These are phyloP conservation scores for Fulmarus glacialis DNA, from an alignment of 2,113 vertebrate species.

Conservation along the genomic window DNA sequence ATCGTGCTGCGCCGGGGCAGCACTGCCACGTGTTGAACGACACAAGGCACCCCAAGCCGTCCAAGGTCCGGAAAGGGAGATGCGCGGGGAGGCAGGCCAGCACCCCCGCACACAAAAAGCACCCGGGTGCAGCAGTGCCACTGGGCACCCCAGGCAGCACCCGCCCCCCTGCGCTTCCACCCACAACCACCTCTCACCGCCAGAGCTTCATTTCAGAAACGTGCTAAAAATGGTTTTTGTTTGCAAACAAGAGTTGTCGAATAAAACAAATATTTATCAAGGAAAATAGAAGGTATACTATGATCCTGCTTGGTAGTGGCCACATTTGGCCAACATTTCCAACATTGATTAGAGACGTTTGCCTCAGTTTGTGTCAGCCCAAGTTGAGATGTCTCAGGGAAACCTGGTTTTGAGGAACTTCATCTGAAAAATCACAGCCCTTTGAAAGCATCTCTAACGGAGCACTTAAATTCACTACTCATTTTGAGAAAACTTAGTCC, in stretches of 20 bases:
- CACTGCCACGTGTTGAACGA: neutral
- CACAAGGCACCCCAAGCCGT: neutral
- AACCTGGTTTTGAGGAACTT: neutral
- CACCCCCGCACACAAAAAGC: neutral
- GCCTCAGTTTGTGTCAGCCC: neutral
- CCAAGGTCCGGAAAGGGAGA: neutral
- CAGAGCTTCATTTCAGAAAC: neutral
- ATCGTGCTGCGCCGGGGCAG: neutral
- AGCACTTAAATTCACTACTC: neutral
- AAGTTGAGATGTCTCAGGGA: neutral
- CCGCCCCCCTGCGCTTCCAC: neutral
- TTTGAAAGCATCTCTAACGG: neutral
- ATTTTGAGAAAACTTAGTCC: neutral
- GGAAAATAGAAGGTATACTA: neutral
- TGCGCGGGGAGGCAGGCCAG: neutral
- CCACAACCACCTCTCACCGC: neutral
- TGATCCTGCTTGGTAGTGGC: neutral
- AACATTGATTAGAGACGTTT: neutral
- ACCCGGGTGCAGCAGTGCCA: neutral
- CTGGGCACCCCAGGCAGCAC: neutral
- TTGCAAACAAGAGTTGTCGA: neutral
- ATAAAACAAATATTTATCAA: neutral
- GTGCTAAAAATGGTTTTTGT: rapidly evolving
- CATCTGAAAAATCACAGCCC: neutral
- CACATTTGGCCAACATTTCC: neutral